Base-by-base conservation (phyloP, 2,113 vertebrate genomes). In the Rhineura floridana region DNA sequence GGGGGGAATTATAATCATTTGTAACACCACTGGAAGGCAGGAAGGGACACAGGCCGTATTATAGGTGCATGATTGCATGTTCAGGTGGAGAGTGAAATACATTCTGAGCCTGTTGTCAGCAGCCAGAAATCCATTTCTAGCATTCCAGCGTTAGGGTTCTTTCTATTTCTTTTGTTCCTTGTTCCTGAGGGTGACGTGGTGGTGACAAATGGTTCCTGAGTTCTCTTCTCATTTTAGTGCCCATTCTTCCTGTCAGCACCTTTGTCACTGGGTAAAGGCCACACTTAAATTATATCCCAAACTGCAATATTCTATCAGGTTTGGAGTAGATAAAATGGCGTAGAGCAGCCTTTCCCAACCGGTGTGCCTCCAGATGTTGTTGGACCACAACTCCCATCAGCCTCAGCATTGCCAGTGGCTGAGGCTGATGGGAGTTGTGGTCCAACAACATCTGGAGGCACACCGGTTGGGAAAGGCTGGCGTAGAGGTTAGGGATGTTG, bases 61-160 rank as follows among this genome's bases (percentile, higher is more conserved):
- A 8, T 9, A 46, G 2, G 0, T 36, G 28, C 55, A 30, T 23
- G 42, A 10, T 3, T 52, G 23, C 21, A n/a, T 1, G 3, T 25
- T 55, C 67, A 72, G 82, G 25, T n/a, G 2, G 62, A 21, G 28
- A 10, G 44, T 75, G 42, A 52, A 83, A 55, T 69, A 65, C 77
- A 89, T 90, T 80, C 84, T 75, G 86, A 77, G 73, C 39, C 78
- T n/a, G n/a, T n/a, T n/a, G n/a, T n/a, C n/a, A n/a, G n/a, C n/a
- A n/a, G n/a, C n/a, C n/a, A n/a, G n/a, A n/a, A n/a, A n/a, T 15
- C 2, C 7, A 13, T 33, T 2, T 1, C 0, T 30, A 39, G 23
- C 50, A 11, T 65, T 69, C 30, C 36, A 7, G 50, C 11, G 25
- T 15, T 72, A 46, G 19, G 39, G 21, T n/a, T 39, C 12, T 11